A percentile compares a stretch with the other conserved stretches of the same genome.
phyloP scores from a whole-genome alignment of 1,140 invertebrate genomes.

The Lepidurus apus region DNA sequence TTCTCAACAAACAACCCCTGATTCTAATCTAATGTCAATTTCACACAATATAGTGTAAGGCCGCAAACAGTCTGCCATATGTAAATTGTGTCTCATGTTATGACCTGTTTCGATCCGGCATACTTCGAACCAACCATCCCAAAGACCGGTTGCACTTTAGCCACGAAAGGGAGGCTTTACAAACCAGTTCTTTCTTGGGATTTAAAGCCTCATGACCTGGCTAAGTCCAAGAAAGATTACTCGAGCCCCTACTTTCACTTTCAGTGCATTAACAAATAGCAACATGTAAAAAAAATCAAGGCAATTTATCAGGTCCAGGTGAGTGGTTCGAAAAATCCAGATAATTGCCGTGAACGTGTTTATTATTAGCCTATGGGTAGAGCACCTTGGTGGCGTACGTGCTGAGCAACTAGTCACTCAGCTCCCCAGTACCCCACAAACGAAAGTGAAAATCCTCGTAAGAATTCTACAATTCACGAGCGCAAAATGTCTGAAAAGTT shows the following conservation, averaged over 20 bases:
- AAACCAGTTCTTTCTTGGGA: background rate
- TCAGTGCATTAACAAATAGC: background rate
- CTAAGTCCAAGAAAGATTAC: background rate
- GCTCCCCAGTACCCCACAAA: background rate
- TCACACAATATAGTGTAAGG: too few relatives aligned
- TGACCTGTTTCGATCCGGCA: background rate
- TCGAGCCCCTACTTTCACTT: background rate
- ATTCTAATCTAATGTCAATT: too few relatives aligned
- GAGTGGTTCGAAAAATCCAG: background rate
- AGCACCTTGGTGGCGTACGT: background rate
- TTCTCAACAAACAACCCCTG: too few relatives aligned
- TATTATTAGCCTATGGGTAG: background rate
- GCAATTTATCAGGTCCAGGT: background rate
- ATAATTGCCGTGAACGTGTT: background rate
- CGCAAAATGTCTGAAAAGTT: background rate
- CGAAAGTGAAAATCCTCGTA: slow-evolving; percentile 19
- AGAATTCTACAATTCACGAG: background rate
- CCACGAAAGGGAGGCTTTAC: background rate
- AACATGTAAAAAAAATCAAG: background rate
- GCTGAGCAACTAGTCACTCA: slow-evolving; percentile 1
- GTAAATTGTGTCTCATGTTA: background rate
- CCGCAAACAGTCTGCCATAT: too few relatives aligned
- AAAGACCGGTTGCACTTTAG: background rate
- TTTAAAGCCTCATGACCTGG: background rate
- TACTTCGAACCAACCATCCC: background rate